Percentiles rank a stretch among this genome's conserved stretches.
These are phyloP conservation scores for Hystrix brachyura DNA, from an alignment of 2,113 vertebrate genomes.

Conservation along the genomic window DNA sequence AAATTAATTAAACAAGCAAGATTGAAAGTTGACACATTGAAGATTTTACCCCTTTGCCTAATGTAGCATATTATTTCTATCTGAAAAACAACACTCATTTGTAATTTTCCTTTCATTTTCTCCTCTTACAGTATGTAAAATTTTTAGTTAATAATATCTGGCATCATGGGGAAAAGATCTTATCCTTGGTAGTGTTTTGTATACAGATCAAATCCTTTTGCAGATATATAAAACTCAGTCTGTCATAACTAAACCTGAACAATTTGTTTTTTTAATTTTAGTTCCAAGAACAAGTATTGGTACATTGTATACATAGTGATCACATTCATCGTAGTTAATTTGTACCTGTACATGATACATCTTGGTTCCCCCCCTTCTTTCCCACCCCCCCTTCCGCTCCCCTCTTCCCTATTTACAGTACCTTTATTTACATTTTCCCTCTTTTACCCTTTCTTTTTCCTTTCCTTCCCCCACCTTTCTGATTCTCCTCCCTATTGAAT, in stretches of 20 bases:
- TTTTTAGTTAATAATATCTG: constrained; percentile 60
- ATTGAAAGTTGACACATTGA: constrained; percentile 42
- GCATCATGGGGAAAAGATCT: background rate
- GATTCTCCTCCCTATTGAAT: too few species aligned
- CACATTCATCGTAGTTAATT: too few species aligned
- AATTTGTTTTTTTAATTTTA: background rate
- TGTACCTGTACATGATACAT: too few species aligned
- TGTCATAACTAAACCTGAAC: constrained; percentile 39
- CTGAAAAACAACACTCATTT: constrained; percentile 14
- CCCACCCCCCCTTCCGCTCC: too few species aligned
- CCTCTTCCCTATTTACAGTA: too few species aligned
- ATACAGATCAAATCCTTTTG: constrained; percentile 36
- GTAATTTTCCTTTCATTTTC: constrained; percentile 53
- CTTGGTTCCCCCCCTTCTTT: too few species aligned
- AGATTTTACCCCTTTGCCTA: constrained; percentile 50
- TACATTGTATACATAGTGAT: too few species aligned
- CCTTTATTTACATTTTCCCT: too few species aligned
- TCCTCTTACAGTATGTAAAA: constrained; percentile 50
- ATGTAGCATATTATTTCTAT: constrained; percentile 57
- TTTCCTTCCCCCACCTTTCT: too few species aligned
- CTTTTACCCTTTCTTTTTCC: too few species aligned
- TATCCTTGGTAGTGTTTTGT: background rate
- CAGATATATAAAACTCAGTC: constrained; percentile 22
- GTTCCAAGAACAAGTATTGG: too few species aligned
- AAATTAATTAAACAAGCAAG: constrained; percentile 62